Conservation (phyloP, 1,140 invertebrate genomes). For the Heliconius congener region DNA sequence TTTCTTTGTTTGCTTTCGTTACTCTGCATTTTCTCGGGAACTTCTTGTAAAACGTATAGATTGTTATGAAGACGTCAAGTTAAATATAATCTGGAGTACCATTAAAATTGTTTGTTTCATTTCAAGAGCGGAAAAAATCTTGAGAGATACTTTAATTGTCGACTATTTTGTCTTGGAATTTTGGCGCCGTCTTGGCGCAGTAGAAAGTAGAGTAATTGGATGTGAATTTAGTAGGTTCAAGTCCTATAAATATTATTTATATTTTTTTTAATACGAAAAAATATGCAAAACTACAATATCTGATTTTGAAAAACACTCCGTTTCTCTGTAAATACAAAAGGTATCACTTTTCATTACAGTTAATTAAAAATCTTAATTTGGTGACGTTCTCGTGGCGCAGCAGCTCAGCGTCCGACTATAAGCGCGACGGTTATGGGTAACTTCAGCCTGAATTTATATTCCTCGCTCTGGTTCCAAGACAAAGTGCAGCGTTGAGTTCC, state of each 20-base stretch:
- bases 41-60: conserved; percentile 39
- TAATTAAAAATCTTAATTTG: too few species aligned
- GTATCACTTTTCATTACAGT: too few species aligned
- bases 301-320: too few species aligned
- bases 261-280: too few species aligned
- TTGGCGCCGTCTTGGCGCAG: not conserved
- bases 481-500: too few species aligned
- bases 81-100: not conserved
- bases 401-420: too few species aligned
- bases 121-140: not conserved
- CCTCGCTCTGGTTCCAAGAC: too few species aligned
- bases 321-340: too few species aligned
- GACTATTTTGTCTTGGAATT: conserved; percentile 16
- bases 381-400: too few species aligned
- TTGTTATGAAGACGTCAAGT: conserved; percentile 6
- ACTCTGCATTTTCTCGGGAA: conserved; percentile 41
- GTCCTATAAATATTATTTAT: not conserved
- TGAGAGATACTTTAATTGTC: not conserved
- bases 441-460: too few species aligned
- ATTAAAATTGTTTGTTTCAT: conserved; percentile 5
- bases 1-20: conserved; percentile 65
- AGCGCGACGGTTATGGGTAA: too few species aligned
- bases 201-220: not conserved
- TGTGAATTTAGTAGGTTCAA: not conserved
- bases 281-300: too few species aligned